Base-by-base conservation (phyloP, 2,888 invertebrate species). In the Lampropteryx suffumata region DNA sequence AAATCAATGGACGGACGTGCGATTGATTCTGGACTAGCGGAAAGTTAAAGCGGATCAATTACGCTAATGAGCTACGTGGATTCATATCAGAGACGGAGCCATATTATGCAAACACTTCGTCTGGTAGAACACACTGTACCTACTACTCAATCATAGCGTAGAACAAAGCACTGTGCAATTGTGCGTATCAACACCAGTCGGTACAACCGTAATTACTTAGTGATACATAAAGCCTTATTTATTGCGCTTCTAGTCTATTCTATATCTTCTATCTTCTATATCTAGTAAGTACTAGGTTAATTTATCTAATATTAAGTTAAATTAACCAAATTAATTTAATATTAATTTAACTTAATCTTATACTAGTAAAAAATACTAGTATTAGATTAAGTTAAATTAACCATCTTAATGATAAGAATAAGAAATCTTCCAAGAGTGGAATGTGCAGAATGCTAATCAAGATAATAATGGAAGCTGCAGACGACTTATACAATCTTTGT, bases 31-130 rank as follows among this genome's bases (percentile, higher is more conserved):
- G 45, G 46, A 51, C 55, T 78, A 79, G 78, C 77, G 80, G 83
- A 79, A 83, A 86, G 84, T 87, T 80, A 79, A 83, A 87, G 84
- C 87, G 79, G 88, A 89, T 90, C 87, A 89, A 88, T 89, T 89
- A 89, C 80, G 83, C 73, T 89, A 89, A 90, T 89, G 86, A 89
- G 86, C 82, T 80, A 66, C 71, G 74, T 73, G 84, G 76, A 81
- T 80, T 79, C 80, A 79, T 84, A 85, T 52, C 45, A 50, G 43
- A 52, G 57, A 56, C 46, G 61, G 44, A 47, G 48, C 26, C 46
- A 30, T 55, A 54, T 51, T 59, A 56, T 50, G 50, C 49, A 47
- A 54, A 50, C 50, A 49, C 36, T 42, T 36, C 79, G 79, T 26
- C 14, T 21, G n/a, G 35, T 24, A 24, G 17, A 17, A 17, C 17